Conservation (phyloP, 2,113 vertebrate genomes). For the Odontophorus gujanensis region DNA sequence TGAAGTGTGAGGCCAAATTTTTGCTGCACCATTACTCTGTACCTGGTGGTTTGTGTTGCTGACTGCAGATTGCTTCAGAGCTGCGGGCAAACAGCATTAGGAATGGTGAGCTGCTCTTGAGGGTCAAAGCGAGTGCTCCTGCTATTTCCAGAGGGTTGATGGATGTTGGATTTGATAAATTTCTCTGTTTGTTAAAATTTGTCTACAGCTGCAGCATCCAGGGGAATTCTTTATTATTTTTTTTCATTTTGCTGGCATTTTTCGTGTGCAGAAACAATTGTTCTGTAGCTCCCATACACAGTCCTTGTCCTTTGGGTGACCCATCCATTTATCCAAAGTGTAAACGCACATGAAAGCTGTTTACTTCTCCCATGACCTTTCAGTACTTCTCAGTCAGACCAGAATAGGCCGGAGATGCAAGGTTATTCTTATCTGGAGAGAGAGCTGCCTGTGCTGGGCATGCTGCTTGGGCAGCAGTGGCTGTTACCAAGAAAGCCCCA, state of each 20-base stretch:
- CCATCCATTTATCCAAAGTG: slow-evolving; percentile 14
- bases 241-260: neutral
- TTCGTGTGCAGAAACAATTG: neutral
- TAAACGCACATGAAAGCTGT: slow-evolving; percentile 48
- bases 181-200: neutral
- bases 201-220: neutral
- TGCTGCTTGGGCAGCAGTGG: neutral
- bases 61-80: accelerated
- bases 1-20: neutral
- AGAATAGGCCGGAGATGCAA: slow-evolving; percentile 11
- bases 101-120: neutral
- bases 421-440: neutral
- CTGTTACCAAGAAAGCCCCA: neutral
- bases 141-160: neutral
- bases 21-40: neutral
- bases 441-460: neutral
- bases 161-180: neutral
- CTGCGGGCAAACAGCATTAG: neutral
- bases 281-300: slow-evolving; percentile 5
- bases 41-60: neutral
- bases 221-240: neutral
- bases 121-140: neutral
- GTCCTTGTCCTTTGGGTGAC: slow-evolving; percentile 66
- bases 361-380: slow-evolving; percentile 36
- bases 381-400: slow-evolving; percentile 21